A percentile compares a stretch with the other conserved stretches of the same genome.
phyloP scores from a whole-genome alignment of 1,140 invertebrate genomes.

The Pseudomyrmex dendroicus region DNA sequence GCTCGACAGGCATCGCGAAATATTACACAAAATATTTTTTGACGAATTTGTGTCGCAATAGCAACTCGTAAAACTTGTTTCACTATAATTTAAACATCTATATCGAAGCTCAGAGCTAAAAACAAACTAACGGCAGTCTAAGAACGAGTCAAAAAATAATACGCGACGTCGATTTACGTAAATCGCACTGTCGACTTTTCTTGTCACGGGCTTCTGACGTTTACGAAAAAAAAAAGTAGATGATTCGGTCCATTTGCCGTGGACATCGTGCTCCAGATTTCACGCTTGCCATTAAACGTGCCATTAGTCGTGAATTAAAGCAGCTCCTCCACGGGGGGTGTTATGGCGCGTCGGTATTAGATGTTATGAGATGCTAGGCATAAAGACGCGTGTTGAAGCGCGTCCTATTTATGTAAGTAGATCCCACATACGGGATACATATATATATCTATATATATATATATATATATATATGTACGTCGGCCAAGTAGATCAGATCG shows the following conservation, averaged over 20 bases:
- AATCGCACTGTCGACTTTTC: not conserved
- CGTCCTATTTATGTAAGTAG: slow-evolving; percentile 11
- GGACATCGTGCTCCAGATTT: slow-evolving; percentile 26
- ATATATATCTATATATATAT: not conserved
- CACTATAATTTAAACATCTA: too few species aligned
- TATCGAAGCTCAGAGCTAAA: too few species aligned
- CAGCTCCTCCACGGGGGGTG: slow-evolving; percentile 17
- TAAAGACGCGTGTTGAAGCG: slow-evolving; percentile 40
- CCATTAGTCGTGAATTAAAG: slow-evolving; percentile 71
- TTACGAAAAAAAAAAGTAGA: slow-evolving; percentile 22
- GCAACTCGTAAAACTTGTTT: too few species aligned
- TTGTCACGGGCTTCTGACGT: not conserved
- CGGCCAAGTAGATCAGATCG: slow-evolving; percentile 77
- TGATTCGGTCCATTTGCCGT: not conserved
- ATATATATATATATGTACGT: slow-evolving; percentile 2
- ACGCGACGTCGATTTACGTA: not conserved
- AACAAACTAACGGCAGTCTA: too few species aligned
- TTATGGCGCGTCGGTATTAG: slow-evolving; percentile 1
- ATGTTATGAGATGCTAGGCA: slow-evolving; percentile 27
- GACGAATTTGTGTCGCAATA: not conserved
- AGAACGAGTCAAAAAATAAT: not conserved
- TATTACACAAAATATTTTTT: slow-evolving; percentile 26
- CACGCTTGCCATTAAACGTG: slow-evolving; percentile 60
- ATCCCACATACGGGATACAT: slow-evolving; percentile 19
- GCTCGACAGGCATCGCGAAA: not conserved